Conservation (phyloP, 2,888 invertebrate genomes). For the Marronus borbonicus region DNA sequence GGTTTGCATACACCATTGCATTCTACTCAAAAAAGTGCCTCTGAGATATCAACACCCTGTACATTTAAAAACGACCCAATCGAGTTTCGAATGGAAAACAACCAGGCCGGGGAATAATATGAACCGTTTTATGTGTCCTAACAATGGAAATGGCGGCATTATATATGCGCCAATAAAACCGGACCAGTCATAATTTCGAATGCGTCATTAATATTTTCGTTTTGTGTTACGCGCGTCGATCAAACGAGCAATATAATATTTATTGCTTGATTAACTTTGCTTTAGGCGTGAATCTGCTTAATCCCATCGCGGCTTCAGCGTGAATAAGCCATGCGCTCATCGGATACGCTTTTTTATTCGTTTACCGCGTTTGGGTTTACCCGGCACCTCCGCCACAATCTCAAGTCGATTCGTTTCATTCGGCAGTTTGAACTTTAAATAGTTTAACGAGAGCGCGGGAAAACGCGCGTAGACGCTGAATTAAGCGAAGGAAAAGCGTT, state of each 20-base stretch:
- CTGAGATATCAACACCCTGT: neutral
- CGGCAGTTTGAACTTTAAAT: no score
- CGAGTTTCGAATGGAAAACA: neutral
- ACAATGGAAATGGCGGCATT: constrained; percentile 2
- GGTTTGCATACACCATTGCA: no score
- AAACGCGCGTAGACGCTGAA: no score
- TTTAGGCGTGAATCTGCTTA: neutral
- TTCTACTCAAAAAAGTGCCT: no score
- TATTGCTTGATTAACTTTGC: constrained; percentile 41
- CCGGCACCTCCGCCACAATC: no score
- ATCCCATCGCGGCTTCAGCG: neutral
- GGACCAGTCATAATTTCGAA: constrained; percentile 33
- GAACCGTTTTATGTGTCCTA: constrained; percentile 37
- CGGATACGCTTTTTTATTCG: no score
- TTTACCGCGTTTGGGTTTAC: no score
- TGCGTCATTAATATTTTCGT: constrained; percentile 43
- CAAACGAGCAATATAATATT: constrained; percentile 43
- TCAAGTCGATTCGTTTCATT: no score
- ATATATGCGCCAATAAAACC: constrained; percentile 31
- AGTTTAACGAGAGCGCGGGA: no score
- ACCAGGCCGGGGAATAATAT: constrained; percentile 4
- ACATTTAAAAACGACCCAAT: neutral
- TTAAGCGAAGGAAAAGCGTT: no score
- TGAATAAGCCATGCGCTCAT: no score
- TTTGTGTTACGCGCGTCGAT: constrained; percentile 40